A percentile compares a stretch with the other conserved stretches of the same genome.
These are phyloP conservation scores for Podotricha telesiphe DNA, from an alignment of 2,888 invertebrate species.

Conservation along the genomic window DNA sequence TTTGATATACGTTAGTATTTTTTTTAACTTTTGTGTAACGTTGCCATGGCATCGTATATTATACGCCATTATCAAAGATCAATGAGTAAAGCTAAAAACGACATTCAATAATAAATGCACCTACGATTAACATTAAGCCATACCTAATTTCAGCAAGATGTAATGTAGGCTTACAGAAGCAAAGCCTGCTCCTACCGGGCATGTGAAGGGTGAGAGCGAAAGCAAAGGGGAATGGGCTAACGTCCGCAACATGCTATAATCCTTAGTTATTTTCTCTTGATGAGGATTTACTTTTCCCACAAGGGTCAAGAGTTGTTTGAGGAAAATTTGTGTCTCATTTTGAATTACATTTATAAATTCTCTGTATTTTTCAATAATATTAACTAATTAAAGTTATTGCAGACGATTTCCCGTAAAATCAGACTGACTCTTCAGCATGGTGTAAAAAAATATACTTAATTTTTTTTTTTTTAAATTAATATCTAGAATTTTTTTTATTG, in stretches of 20 bases:
- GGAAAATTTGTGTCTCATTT: background rate
- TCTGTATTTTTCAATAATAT: background rate
- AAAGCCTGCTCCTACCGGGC: conserved; percentile 12
- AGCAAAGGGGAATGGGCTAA: conserved; percentile 13
- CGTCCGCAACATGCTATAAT: conserved; percentile 17
- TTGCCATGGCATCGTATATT: too few species aligned
- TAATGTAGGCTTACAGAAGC: conserved; percentile 14
- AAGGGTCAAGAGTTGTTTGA: conserved; percentile 9
- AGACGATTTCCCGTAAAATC: too few species aligned
- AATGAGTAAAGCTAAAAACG: background rate
- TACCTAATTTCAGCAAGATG: conserved; percentile 19
- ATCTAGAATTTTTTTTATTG: too few species aligned
- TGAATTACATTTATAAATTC: background rate
- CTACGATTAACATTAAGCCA: conserved; percentile 3
- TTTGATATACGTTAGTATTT: too few species aligned
- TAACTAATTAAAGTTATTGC: background rate
- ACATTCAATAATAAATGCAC: background rate
- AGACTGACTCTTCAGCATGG: too few species aligned
- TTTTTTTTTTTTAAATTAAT: too few species aligned
- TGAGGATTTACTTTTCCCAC: conserved; percentile 4
- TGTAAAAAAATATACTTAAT: too few species aligned
- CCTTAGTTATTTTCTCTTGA: conserved; percentile 21
- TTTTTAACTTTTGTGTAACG: too few species aligned
- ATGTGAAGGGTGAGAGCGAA: conserved; percentile 11
- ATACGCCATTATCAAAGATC: too few species aligned